Evolutionary conservation across 2,888 invertebrate species (phyloP).

Genomic region (Agriopis leucophaearia): DNA sequence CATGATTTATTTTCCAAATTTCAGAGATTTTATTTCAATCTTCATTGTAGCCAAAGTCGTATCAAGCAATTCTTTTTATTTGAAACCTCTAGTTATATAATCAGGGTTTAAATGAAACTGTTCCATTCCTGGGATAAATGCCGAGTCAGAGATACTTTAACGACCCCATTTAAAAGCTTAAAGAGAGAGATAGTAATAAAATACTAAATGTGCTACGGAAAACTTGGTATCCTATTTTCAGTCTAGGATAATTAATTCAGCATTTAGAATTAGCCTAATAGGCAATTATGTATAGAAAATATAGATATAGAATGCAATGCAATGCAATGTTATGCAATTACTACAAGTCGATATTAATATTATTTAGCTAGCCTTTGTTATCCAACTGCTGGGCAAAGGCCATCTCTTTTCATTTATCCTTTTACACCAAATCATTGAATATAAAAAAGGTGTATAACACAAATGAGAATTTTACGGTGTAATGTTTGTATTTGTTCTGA

Average conservation of each 20-base stretch:
- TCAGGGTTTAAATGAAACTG: conserved; percentile 27
- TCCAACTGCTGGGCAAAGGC: too few relatives aligned
- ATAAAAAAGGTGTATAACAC: too few relatives aligned
- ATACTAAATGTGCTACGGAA: conserved; percentile 31
- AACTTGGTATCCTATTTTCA: conserved; percentile 23
- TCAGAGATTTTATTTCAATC: not conserved
- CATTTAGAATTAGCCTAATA: conserved; percentile 13
- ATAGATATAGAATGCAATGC: too few relatives aligned
- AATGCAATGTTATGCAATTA: too few relatives aligned
- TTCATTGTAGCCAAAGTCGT: not conserved
- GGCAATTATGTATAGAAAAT: too few relatives aligned
- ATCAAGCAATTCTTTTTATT: conserved; percentile 5
- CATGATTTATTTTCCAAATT: not conserved
- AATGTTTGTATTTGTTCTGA: too few relatives aligned
- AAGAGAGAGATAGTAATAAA: conserved; percentile 25
- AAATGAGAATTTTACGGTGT: too few relatives aligned
- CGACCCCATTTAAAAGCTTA: conserved; percentile 33
- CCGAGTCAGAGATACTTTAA: conserved; percentile 31
- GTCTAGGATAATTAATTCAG: conserved; percentile 18
- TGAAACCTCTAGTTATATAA: conserved; percentile 25
- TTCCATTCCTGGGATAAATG: conserved; percentile 29
- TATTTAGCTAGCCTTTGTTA: too few relatives aligned
- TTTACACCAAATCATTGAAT: too few relatives aligned
- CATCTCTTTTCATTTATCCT: too few relatives aligned
- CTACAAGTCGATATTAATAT: too few relatives aligned